Conservation (phyloP, 2,888 invertebrate species). For the Drosophila dives region DNA sequence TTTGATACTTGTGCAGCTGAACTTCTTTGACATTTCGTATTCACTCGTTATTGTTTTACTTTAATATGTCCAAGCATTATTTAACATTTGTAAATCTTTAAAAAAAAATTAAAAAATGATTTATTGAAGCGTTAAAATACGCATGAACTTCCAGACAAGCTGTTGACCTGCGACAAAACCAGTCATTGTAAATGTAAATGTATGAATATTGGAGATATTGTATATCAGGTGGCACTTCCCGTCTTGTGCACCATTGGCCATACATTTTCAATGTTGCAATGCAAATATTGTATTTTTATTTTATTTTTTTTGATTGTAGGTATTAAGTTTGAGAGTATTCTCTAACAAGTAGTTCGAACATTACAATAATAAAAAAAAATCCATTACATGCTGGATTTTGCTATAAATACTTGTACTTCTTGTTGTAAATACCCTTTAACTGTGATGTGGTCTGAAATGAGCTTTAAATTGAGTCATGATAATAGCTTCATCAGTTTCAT, state of each 20-base stretch:
- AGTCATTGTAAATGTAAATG: conserved; percentile 6
- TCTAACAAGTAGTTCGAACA: conserved; percentile 24
- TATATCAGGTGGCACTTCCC: conserved; percentile 70
- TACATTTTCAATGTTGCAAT: conserved; percentile 36
- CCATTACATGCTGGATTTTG: background rate
- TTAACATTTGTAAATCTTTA: background rate
- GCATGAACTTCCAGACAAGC: conserved; percentile 61
- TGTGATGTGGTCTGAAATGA: background rate
- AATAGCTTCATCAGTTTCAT: background rate
- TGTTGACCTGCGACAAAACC: conserved; percentile 47
- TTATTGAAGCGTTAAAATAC: conserved; percentile 68
- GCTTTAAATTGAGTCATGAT: background rate
- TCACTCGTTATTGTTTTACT: background rate
- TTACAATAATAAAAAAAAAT: conserved; percentile 11
- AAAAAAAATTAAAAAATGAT: conserved; percentile 33
- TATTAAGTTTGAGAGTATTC: conserved; percentile 16
- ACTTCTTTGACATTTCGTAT: background rate
- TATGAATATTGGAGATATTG: conserved; percentile 53
- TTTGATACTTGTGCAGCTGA: background rate
- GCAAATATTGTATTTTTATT: conserved; percentile 23
- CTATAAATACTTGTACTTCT: background rate
- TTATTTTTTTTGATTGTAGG: conserved; percentile 28
- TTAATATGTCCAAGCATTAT: background rate
- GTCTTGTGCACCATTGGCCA: conserved; percentile 48
- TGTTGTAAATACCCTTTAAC: conserved; percentile 15